Conservation (phyloP, 2,888 invertebrate species). For the Brachypalpus laphriformis region DNA sequence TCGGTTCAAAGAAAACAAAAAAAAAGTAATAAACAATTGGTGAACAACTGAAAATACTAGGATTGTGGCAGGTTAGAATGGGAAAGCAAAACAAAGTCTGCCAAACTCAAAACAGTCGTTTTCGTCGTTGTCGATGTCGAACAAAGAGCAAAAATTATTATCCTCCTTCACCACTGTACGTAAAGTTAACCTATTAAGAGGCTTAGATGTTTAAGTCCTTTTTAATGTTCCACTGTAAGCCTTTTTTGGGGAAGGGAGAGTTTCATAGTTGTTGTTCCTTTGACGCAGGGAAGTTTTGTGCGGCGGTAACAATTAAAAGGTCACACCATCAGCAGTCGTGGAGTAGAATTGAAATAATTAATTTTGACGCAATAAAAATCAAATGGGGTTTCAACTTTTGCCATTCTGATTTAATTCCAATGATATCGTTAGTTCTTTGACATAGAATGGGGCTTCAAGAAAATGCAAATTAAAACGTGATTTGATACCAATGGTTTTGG, state of each 20-base stretch:
- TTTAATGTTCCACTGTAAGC: slow-evolving; percentile 42
- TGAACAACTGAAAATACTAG: slow-evolving; percentile 40
- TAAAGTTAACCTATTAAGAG: slow-evolving; percentile 70
- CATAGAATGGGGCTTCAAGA: neutral
- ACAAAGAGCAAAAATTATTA: slow-evolving; percentile 59
- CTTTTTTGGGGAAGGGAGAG: neutral
- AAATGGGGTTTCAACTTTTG: slow-evolving; percentile 19
- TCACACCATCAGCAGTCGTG: neutral
- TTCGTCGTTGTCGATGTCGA: slow-evolving; percentile 33
- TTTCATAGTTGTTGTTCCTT: slow-evolving; percentile 1
- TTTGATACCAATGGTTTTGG: no score
- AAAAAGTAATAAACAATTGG: slow-evolving; percentile 43
- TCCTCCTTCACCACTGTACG: slow-evolving; percentile 17
- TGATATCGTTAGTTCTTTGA: neutral
- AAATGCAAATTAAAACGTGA: neutral
- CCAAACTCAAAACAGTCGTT: slow-evolving; percentile 49
- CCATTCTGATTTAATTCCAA: neutral
- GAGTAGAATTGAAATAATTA: slow-evolving; percentile 48
- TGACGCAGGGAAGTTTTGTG: neutral
- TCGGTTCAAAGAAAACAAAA: slow-evolving; percentile 13
- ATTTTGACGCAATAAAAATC: slow-evolving; percentile 46
- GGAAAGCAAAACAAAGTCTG: neutral
- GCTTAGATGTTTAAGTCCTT: slow-evolving; percentile 62
- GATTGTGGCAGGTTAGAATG: neutral
- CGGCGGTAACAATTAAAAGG: slow-evolving; percentile 2